A percentile compares a stretch with the other conserved stretches of the same genome.
These are phyloP conservation scores for Bilobella aurantiaca DNA, from an alignment of 1,140 invertebrate species.

Conservation along the genomic window DNA sequence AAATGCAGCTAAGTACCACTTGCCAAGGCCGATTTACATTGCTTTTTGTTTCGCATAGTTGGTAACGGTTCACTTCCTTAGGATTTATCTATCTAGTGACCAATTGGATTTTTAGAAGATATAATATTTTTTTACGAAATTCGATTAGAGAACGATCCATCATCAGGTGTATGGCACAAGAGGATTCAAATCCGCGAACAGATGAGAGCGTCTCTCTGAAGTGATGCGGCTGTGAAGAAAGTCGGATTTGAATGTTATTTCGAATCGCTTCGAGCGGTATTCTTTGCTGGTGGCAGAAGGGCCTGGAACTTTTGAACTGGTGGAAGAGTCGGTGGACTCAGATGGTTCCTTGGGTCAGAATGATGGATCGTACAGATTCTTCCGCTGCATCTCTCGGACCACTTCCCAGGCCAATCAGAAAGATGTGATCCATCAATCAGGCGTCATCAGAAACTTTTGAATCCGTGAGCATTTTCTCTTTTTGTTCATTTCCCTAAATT, in stretches of 20 bases:
- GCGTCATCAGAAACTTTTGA: neutral
- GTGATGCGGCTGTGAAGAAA: no score
- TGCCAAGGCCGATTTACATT: no score
- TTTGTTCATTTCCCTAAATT: no score
- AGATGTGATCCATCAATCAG: conserved; percentile 9
- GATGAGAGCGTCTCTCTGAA: no score
- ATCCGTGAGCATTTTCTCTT: no score
- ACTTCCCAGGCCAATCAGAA: neutral
- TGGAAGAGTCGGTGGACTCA: neutral
- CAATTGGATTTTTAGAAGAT: neutral
- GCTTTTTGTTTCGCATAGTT: no score
- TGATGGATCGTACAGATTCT: neutral
- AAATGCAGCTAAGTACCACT: no score
- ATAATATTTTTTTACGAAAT: neutral
- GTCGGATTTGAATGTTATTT: no score
- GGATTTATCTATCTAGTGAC: neutral
- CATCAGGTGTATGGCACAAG: neutral
- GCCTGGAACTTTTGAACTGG: neutral
- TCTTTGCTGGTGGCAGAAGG: no score
- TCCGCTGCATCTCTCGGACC: neutral
- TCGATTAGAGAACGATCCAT: neutral
- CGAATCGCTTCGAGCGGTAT: no score
- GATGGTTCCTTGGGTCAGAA: neutral
- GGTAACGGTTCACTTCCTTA: neutral
- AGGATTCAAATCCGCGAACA: neutral